These are phyloP conservation scores for Cheirogaleus major DNA, from an alignment of 2,797 vertebrate species.

Conservation along the genomic window DNA sequence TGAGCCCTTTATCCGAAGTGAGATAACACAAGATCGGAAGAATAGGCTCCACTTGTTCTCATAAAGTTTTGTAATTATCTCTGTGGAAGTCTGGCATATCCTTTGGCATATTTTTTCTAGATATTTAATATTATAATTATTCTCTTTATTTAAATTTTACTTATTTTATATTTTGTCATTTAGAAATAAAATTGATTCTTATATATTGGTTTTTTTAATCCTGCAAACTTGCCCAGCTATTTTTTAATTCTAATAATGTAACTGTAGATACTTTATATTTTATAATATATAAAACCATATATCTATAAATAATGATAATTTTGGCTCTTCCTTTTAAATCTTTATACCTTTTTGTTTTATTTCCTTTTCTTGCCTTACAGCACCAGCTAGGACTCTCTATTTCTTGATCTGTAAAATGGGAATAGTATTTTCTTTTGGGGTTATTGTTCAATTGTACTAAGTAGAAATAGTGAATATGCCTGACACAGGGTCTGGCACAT, in stretches of 20 bases:
- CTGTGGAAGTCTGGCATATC: background rate
- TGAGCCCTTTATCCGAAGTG: too few relatives aligned
- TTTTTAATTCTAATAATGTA: background rate
- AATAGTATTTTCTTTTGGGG: background rate
- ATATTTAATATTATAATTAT: constrained; percentile 9
- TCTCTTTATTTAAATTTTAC: background rate
- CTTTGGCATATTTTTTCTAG: background rate
- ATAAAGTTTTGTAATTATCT: constrained; percentile 10
- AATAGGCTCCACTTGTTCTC: background rate
- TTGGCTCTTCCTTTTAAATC: background rate
- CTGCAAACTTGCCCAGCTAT: background rate
- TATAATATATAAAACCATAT: background rate
- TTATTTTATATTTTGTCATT: constrained; percentile 6
- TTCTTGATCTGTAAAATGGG: background rate
- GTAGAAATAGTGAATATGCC: background rate
- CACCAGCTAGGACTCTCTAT: background rate
- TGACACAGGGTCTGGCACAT: background rate
- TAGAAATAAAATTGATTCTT: constrained; percentile 46
- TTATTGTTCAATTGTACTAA: background rate
- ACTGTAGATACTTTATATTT: background rate
- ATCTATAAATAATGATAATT: background rate
- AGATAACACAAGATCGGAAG: too few relatives aligned
- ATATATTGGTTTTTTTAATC: background rate
- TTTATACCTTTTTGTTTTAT: background rate
- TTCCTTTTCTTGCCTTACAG: background rate